These are phyloP conservation scores for Thermophis baileyi DNA, from an alignment of 2,113 vertebrate species.

Conservation along the genomic window DNA sequence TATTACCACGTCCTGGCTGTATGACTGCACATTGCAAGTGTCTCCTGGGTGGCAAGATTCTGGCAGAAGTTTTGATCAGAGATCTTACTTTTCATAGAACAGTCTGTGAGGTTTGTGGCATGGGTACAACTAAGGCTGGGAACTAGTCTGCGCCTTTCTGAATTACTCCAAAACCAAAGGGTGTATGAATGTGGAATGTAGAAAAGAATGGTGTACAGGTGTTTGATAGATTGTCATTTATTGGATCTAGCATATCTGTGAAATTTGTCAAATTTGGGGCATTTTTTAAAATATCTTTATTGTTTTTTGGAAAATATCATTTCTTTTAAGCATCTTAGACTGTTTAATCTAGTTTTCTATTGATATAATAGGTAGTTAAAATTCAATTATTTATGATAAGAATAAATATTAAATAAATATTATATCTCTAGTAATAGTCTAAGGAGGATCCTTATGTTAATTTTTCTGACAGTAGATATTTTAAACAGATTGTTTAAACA, in stretches of 20 bases:
- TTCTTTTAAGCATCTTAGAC: not conserved
- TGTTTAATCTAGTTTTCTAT: not conserved
- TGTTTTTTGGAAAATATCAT: not conserved
- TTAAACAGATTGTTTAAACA: not conserved
- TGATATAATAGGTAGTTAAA: not conserved
- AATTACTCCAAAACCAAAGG: not conserved
- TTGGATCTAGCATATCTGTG: not conserved
- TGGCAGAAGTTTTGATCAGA: not conserved
- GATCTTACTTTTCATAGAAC: not conserved
- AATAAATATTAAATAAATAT: not conserved
- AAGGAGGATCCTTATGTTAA: not conserved
- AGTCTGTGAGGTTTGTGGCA: not conserved
- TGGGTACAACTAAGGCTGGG: not conserved
- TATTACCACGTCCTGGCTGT: not conserved
- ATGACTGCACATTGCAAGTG: not conserved
- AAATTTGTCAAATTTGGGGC: not conserved
- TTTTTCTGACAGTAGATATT: not conserved
- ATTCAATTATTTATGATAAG: not conserved
- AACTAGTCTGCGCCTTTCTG: not conserved
- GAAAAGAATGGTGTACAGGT: not conserved
- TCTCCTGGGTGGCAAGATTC: not conserved
- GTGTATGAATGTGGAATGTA: not conserved
- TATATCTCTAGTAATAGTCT: not conserved
- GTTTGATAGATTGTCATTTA: not conserved
- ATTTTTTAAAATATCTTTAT: not conserved